Percentiles rank a stretch among this genome's conserved stretches.
Conservation (phyloP, 2,888 invertebrate genomes). For the Amblyteles armatorius region DNA sequence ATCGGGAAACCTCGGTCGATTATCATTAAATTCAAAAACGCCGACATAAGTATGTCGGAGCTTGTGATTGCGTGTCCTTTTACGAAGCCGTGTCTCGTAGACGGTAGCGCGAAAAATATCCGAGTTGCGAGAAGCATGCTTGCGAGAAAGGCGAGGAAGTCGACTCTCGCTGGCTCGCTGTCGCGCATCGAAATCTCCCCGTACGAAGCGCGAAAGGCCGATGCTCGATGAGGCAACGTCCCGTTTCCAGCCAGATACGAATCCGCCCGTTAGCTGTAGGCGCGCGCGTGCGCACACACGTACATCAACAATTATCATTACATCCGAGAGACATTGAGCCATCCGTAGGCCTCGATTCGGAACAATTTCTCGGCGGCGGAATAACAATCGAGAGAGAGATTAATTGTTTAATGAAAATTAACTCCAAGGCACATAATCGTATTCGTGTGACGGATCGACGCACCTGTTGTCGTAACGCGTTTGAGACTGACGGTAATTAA, state of each 20-base stretch:
- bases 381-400: slow-evolving; percentile 1
- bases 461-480: background rate
- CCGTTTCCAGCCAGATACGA: slow-evolving; percentile 55
- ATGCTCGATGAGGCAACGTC: slow-evolving; percentile 69
- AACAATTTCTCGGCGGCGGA: background rate
- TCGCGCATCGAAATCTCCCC: slow-evolving; percentile 42
- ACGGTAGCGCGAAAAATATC: background rate
- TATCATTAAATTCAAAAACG: background rate
- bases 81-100: background rate
- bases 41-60: background rate
- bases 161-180: background rate
- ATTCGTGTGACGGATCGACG: background rate
- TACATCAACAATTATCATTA: slow-evolving; percentile 19
- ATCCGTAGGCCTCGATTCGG: background rate
- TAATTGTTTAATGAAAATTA: background rate
- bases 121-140: slow-evolving; percentile 6
- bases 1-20: background rate
- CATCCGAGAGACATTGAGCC: slow-evolving; percentile 8
- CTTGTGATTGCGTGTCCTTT: background rate
- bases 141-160: slow-evolving; percentile 4
- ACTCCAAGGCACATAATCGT: background rate
- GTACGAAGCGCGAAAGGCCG: slow-evolving; percentile 55
- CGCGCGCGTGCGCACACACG: slow-evolving; percentile 9
- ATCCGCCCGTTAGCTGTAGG: slow-evolving; percentile 18
- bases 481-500: background rate